These are phyloP conservation scores for Amiota communis DNA, from an alignment of 2,888 invertebrate genomes.

Conservation along the genomic window DNA sequence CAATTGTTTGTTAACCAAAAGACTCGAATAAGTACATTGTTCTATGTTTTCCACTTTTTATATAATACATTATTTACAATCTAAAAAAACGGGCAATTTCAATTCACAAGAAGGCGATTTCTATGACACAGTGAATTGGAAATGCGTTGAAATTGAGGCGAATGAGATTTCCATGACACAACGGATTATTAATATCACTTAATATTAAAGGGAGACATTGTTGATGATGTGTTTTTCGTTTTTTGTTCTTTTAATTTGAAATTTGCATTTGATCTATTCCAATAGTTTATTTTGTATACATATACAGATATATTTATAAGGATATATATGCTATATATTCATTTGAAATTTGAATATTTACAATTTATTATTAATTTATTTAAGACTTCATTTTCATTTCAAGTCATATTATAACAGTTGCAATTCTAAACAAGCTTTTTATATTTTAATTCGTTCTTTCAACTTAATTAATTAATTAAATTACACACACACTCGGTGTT, in stretches of 20 bases:
- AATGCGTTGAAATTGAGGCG: too few species aligned
- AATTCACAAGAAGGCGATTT: too few species aligned
- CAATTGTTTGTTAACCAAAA: too few species aligned
- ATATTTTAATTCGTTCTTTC: slow-evolving; percentile 38
- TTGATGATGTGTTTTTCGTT: neutral
- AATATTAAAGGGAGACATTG: too few species aligned
- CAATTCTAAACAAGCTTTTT: slow-evolving; percentile 63
- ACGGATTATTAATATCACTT: too few species aligned
- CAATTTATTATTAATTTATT: slow-evolving; percentile 59
- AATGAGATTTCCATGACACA: too few species aligned
- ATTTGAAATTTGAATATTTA: slow-evolving; percentile 57
- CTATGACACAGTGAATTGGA: too few species aligned
- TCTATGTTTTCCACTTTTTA: too few species aligned
- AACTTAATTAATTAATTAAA: slow-evolving; percentile 53
- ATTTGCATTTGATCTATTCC: slow-evolving; percentile 24
- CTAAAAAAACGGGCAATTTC: too few species aligned
- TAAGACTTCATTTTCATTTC: slow-evolving; percentile 43
- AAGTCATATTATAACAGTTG: slow-evolving; percentile 66
- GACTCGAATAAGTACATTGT: too few species aligned
- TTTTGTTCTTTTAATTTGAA: slow-evolving; percentile 16
- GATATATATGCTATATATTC: neutral
- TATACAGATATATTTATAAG: slow-evolving; percentile 5
- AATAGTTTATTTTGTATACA: slow-evolving; percentile 22
- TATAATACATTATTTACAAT: too few species aligned
- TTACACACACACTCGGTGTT: neutral